phyloP scores from a whole-genome alignment of 2,797 vertebrate genomes.

The Selene dorsalis region DNA sequence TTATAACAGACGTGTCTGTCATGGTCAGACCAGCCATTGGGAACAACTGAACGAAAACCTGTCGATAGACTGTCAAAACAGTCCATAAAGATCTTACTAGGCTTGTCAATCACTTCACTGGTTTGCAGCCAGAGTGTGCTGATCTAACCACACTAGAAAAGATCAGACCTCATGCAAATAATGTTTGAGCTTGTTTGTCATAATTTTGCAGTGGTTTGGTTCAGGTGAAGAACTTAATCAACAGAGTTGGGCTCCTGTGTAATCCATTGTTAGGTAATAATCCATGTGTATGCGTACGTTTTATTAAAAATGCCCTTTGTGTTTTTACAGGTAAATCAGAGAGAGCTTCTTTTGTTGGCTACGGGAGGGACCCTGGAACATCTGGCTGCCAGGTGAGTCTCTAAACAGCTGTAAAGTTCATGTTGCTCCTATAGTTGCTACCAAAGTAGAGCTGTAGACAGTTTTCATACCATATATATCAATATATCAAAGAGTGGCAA shows the following conservation, averaged over 20 bases:
- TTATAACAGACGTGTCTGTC: neutral
- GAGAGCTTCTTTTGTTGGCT: slow-evolving; percentile 81
- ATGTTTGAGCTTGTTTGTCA: neutral
- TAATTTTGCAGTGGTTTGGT: neutral
- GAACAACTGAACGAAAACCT: neutral
- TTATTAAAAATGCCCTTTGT: slow-evolving; percentile 63
- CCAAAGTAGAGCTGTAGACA: neutral
- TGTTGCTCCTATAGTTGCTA: neutral
- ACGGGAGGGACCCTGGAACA: slow-evolving; percentile 89
- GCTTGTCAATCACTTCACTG: neutral
- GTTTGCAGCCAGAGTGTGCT: neutral
- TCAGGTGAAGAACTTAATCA: neutral
- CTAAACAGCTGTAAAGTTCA: slow-evolving; percentile 8
- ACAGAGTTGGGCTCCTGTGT: neutral
- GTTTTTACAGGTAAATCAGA: slow-evolving; percentile 82
- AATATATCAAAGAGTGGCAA: too few species aligned
- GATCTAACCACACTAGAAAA: neutral
- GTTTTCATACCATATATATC: neutral
- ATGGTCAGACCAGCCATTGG: neutral
- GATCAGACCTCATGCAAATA: neutral
- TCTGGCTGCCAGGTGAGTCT: slow-evolving; percentile 92
- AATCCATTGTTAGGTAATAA: slow-evolving; percentile 2
- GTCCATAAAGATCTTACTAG: too few species aligned
- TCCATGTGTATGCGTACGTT: neutral
- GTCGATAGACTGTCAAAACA: too few species aligned